These are phyloP conservation scores for Okapia johnstoni DNA, from an alignment of 2,113 vertebrate genomes.

Conservation along the genomic window DNA sequence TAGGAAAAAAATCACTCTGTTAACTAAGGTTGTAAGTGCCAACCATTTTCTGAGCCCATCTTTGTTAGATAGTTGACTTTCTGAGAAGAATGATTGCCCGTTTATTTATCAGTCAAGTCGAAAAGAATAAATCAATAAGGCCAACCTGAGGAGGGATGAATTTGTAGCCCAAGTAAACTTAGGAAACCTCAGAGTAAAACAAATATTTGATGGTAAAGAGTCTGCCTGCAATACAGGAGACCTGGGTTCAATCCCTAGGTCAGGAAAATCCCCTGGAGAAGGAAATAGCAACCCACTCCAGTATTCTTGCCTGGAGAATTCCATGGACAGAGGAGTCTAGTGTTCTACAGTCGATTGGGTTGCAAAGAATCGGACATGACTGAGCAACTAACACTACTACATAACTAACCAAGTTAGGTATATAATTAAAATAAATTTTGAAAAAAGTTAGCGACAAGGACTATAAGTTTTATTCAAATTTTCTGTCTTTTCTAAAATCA, in stretches of 20 bases:
- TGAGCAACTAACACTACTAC: not conserved
- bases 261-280: not conserved
- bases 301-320: not conserved
- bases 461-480: not conserved
- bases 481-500: not conserved
- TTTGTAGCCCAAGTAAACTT: not conserved
- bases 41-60: not conserved
- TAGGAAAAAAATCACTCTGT: not conserved
- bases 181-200: not conserved
- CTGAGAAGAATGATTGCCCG: not conserved
- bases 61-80: not conserved
- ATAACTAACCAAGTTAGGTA: not conserved
- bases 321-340: not conserved
- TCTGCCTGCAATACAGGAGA: not conserved
- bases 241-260: not conserved
- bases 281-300: not conserved
- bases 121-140: constrained; percentile 17
- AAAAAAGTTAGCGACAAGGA: constrained; percentile 4
- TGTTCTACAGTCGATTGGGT: not conserved
- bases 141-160: not conserved
- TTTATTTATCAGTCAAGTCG: constrained; percentile 21
- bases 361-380: not conserved
- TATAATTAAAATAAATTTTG: not conserved
- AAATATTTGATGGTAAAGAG: not conserved
- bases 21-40: not conserved